Evolutionary conservation across 2,113 vertebrate genomes (phyloP).

Genomic region (Cinclus cinclus): DNA sequence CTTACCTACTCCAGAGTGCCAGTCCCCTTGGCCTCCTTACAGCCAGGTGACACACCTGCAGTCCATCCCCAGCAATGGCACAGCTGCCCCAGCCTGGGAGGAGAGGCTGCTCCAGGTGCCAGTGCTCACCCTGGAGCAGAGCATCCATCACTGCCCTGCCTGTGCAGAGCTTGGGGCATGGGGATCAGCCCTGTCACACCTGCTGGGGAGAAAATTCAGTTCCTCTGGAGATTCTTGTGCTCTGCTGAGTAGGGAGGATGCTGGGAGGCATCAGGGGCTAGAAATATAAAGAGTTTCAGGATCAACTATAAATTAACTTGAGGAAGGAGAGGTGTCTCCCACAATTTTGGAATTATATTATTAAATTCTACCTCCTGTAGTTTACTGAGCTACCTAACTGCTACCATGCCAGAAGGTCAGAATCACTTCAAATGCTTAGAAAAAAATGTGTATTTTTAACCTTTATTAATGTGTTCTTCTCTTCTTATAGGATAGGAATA

Average conservation of each 20-base stretch:
- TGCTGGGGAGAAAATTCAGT: fast-evolving
- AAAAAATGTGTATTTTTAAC: neutral
- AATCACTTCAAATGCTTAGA: neutral
- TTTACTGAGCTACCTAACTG: neutral
- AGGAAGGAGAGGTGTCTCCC: neutral
- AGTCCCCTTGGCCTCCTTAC: fast-evolving
- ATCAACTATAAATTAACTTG: neutral
- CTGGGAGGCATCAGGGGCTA: neutral
- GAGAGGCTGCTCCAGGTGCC: neutral
- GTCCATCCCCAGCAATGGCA: fast-evolving
- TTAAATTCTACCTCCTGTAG: neutral
- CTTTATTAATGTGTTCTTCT: neutral
- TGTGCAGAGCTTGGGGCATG: fast-evolving
- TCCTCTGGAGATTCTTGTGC: too few relatives aligned
- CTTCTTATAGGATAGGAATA: neutral
- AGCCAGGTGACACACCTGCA: neutral
- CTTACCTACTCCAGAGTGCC: fast-evolving
- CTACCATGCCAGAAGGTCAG: neutral
- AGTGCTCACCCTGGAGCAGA: fast-evolving
- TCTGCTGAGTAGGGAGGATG: neutral
- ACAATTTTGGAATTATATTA: neutral
- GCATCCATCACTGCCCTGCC: neutral
- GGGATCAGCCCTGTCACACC: neutral
- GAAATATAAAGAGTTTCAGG: neutral
- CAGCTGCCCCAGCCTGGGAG: neutral